Conservation (phyloP, 2,797 vertebrate genomes). For the Pseudocheirus occidentalis region DNA sequence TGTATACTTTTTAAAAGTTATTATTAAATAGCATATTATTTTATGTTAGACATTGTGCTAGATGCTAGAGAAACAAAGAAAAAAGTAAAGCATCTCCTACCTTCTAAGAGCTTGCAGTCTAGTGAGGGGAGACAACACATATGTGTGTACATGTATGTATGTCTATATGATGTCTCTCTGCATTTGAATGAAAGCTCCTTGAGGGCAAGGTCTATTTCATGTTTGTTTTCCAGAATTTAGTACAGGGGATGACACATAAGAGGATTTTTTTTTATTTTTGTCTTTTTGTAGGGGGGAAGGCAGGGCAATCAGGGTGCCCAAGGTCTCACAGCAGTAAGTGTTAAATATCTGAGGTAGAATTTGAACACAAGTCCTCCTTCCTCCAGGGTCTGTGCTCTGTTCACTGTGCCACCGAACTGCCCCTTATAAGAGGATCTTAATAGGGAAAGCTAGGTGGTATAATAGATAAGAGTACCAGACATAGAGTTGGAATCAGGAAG, state of each 20-base stretch:
- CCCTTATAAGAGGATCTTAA: neutral
- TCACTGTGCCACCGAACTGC: too few species aligned
- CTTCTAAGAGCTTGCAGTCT: neutral
- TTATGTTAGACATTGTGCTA: neutral
- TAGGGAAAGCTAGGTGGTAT: neutral
- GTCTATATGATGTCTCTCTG: neutral
- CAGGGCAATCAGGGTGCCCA: too few species aligned
- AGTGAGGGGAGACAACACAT: neutral
- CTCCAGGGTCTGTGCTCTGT: too few species aligned
- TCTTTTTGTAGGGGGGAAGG: too few species aligned
- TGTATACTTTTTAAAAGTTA: neutral
- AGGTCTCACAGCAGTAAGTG: too few species aligned
- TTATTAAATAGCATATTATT: too few species aligned
- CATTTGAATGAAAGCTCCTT: neutral
- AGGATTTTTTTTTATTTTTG: neutral
- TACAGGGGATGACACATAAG: neutral
- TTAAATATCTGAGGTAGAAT: too few species aligned
- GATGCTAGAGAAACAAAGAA: neutral
- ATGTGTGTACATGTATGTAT: too few species aligned
- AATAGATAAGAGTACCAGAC: neutral
- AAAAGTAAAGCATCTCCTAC: neutral
- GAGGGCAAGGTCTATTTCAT: neutral
- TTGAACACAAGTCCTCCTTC: too few species aligned
- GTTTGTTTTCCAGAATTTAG: neutral
- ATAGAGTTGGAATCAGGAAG: neutral